These are phyloP conservation scores for Pasiphila rectangulata DNA, from an alignment of 2,888 invertebrate genomes.

Conservation along the genomic window DNA sequence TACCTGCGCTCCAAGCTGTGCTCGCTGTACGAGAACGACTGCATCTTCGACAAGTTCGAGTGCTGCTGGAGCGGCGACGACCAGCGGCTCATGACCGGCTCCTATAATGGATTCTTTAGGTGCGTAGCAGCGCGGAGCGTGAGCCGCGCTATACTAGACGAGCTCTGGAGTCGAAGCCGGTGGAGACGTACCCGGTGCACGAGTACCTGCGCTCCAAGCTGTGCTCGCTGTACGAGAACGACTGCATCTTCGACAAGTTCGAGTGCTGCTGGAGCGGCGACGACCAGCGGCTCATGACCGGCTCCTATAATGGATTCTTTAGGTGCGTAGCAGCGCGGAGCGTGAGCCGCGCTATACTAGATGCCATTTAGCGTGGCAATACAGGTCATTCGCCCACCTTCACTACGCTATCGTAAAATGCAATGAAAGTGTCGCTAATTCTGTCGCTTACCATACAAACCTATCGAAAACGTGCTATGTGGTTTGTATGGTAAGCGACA, in stretches of 20 bases:
- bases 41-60: slow-evolving; percentile 99
- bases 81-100: slow-evolving; percentile 99
- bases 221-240: slow-evolving; percentile 99
- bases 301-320: slow-evolving; percentile 98
- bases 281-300: slow-evolving; percentile 99
- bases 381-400: too few relatives aligned
- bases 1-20: slow-evolving; percentile 98
- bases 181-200: slow-evolving; percentile 98
- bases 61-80: slow-evolving; percentile 99
- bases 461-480: too few relatives aligned
- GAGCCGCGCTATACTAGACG: too few relatives aligned
- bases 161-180: slow-evolving; percentile 99
- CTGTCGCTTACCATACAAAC: too few relatives aligned
- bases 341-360: too few relatives aligned
- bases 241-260: slow-evolving; percentile 99
- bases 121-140: too few relatives aligned
- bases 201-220: slow-evolving; percentile 98
- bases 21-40: slow-evolving; percentile 99
- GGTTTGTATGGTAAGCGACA: too few relatives aligned
- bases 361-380: too few relatives aligned
- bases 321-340: slow-evolving; percentile 17
- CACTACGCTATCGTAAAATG: background rate
- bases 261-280: slow-evolving; percentile 99
- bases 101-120: slow-evolving; percentile 95
- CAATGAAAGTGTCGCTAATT: background rate